These are phyloP conservation scores for Lampris incognitus DNA, from an alignment of 2,113 vertebrate species.

Conservation along the genomic window DNA sequence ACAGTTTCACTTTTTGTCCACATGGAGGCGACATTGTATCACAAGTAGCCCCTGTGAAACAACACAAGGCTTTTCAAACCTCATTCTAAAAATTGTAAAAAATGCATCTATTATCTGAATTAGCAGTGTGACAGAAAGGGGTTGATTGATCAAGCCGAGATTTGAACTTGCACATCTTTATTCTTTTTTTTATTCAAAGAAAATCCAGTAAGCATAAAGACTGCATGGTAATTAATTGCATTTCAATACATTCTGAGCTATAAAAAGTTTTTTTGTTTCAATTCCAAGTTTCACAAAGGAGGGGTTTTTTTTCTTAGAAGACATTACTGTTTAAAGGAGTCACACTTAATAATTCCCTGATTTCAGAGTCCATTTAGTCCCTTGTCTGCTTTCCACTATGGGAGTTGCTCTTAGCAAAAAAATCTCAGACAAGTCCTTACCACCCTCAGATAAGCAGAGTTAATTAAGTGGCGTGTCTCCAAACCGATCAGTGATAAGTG, in stretches of 20 bases:
- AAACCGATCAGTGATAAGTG: constrained; percentile 30
- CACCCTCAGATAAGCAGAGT: background rate
- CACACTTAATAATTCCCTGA: constrained; percentile 85
- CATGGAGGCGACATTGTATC: constrained; percentile 57
- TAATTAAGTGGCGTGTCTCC: background rate
- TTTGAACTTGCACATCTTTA: constrained; percentile 79
- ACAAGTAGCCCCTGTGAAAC: background rate
- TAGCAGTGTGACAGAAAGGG: constrained; percentile 14
- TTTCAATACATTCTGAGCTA: constrained; percentile 87
- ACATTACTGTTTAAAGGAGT: constrained; percentile 78
- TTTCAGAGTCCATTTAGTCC: constrained; percentile 78
- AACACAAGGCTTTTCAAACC: background rate
- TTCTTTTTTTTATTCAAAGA: constrained; percentile 82
- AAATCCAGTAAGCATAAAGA: constrained; percentile 86
- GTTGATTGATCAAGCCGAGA: constrained; percentile 19
- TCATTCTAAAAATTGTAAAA: background rate
- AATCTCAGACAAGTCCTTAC: constrained; percentile 29
- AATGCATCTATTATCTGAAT: background rate
- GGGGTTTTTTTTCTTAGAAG: constrained; percentile 72
- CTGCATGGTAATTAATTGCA: constrained; percentile 84
- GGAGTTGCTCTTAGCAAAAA: constrained; percentile 30
- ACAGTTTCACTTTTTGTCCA: constrained; percentile 39
- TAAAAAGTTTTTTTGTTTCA: constrained; percentile 80
- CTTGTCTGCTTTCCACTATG: constrained; percentile 64
- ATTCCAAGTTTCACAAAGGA: constrained; percentile 82